These are phyloP conservation scores for Drosophila acutilabella DNA, from an alignment of 2,888 invertebrate species.

Conservation along the genomic window DNA sequence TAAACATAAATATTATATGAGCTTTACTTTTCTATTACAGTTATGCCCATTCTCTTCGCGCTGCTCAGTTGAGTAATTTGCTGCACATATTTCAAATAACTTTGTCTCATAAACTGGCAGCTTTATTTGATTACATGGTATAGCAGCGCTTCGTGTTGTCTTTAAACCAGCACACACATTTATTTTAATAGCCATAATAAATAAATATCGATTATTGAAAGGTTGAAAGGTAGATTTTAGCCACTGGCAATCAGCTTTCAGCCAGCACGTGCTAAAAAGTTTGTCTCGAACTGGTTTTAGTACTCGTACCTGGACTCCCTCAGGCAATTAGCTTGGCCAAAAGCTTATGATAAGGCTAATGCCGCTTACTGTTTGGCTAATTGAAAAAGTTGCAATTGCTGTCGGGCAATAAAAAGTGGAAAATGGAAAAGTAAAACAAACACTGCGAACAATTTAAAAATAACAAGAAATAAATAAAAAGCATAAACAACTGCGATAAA, in stretches of 20 bases:
- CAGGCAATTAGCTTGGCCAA: constrained; percentile 55
- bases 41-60: neutral
- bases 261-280: constrained; percentile 63
- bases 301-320: constrained; percentile 29
- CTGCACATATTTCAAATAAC: neutral
- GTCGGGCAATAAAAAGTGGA: constrained; percentile 36
- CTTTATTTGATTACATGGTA: constrained; percentile 5
- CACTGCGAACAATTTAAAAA: neutral
- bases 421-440: constrained; percentile 18
- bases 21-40: constrained; percentile 60
- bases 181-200: constrained; percentile 63
- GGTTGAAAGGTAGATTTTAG: constrained; percentile 9
- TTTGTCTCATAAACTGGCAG: too few species aligned
- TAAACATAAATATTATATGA: constrained; percentile 65
- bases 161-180: constrained; percentile 25
- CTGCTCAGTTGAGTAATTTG: neutral
- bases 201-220: constrained; percentile 69
- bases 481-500: neutral
- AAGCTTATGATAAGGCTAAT: constrained; percentile 60
- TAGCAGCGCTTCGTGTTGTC: neutral
- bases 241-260: constrained; percentile 66
- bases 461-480: constrained; percentile 6
- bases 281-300: constrained; percentile 44
- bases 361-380: constrained; percentile 45
- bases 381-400: constrained; percentile 73